Percentiles rank a stretch among this genome's conserved stretches.
These are phyloP conservation scores for Branchipolynoe longqiensis DNA, from an alignment of 2,888 invertebrate species.

Conservation along the genomic window DNA sequence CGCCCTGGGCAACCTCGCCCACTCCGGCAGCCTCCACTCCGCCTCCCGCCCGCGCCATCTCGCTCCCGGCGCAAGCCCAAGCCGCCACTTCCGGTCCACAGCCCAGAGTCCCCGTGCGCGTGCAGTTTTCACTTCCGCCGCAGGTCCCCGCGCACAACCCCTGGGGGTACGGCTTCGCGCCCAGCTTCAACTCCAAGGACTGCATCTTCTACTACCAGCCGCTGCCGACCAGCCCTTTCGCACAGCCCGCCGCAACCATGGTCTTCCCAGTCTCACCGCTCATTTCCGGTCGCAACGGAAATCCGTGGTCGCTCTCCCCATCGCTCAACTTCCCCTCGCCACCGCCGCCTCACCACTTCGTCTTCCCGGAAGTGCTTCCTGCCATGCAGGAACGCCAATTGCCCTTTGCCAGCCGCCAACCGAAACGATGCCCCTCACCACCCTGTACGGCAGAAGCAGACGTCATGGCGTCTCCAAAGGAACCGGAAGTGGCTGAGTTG, in stretches of 20 bases:
- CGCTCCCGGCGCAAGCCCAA: neutral
- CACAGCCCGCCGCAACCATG: conserved; percentile 10
- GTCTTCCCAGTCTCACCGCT: conserved; percentile 20
- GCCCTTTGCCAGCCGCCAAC: too few relatives aligned
- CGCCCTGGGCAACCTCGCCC: conserved; percentile 22
- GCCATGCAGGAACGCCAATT: too few relatives aligned
- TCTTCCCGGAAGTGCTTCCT: conserved; percentile 18
- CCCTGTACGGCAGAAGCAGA: neutral
- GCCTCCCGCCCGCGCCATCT: neutral
- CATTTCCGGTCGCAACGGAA: neutral
- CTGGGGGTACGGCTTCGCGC: conserved; percentile 22
- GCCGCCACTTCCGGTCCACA: neutral
- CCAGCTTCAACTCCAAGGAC: conserved; percentile 9
- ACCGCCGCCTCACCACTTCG: neutral
- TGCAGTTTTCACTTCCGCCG: neutral
- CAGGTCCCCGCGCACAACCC: conserved; percentile 10
- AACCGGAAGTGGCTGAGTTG: too few relatives aligned
- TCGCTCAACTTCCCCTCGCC: conserved; percentile 39
- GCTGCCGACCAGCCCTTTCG: conserved; percentile 38
- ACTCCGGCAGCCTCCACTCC: neutral
- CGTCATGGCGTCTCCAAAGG: too few relatives aligned
- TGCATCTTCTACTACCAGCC: conserved; percentile 31
- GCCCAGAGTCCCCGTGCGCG: neutral
- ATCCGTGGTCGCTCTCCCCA: neutral
- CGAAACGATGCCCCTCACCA: neutral